phyloP scores from a whole-genome alignment of 2,797 vertebrate species.

The Gambelia wislizenii region DNA sequence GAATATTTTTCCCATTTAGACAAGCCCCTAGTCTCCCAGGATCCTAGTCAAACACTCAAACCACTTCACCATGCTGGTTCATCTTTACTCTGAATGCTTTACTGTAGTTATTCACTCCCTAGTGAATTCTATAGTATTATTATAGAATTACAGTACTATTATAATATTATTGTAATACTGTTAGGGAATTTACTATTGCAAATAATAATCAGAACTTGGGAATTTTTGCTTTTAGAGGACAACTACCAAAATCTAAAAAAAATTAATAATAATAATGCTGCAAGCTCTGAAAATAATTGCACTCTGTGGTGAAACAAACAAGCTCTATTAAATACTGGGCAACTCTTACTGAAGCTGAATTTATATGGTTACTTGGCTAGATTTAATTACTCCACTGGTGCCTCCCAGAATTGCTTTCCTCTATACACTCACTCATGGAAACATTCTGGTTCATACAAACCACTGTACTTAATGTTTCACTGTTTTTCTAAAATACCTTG shows the following conservation, averaged over 20 bases:
- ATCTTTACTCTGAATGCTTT: not conserved
- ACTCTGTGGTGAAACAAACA: not conserved
- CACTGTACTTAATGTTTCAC: not conserved
- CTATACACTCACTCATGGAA: not conserved
- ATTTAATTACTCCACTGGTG: not conserved
- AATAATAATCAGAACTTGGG: no score
- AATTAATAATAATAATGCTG: not conserved
- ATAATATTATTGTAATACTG: no score
- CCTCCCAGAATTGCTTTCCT: not conserved
- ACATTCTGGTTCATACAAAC: not conserved
- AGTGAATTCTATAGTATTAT: not conserved
- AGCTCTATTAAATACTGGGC: not conserved
- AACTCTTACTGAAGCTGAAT: not conserved
- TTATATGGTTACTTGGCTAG: not conserved
- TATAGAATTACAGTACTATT: no score
- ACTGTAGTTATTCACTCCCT: not conserved
- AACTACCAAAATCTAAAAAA: no score
- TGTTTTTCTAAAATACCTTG: not conserved
- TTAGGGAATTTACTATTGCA: no score
- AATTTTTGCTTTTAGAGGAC: no score
- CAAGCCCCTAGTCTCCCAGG: not conserved
- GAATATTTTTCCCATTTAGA: no score
- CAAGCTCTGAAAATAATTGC: not conserved
- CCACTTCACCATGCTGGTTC: no score
- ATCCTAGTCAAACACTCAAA: not conserved